Percentiles rank a stretch among this genome's conserved stretches.
These are phyloP conservation scores for Cladorhizidae sp. DNA, from an alignment of 37 sponge, comb jelly and placozoan genomes.

Conservation along the genomic window DNA sequence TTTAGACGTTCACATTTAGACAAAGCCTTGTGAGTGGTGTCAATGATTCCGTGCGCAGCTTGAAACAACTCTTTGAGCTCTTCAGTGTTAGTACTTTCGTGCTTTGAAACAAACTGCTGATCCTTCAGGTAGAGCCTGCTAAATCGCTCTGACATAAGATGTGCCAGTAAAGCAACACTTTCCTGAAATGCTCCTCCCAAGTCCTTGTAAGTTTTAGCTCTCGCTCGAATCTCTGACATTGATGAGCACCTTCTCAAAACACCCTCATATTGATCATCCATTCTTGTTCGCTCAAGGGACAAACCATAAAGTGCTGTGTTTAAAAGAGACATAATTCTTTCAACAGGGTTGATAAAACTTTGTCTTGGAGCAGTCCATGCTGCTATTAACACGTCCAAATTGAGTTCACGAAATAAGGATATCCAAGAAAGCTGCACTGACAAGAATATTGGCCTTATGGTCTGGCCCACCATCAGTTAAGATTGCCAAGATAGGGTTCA, in stretches of 20 bases:
- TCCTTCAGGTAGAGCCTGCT: neutral
- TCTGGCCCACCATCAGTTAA: constrained; percentile 3
- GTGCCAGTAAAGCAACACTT: neutral
- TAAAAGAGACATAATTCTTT: too few relatives aligned
- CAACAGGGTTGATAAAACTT: too few relatives aligned
- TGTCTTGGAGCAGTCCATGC: neutral
- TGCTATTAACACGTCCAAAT: neutral
- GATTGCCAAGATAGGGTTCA: neutral
- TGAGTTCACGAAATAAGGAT: neutral
- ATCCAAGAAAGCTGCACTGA: neutral
- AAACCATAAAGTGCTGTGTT: neutral
- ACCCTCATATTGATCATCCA: neutral
- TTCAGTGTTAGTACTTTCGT: neutral
- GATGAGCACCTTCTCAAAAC: neutral
- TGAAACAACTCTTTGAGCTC: neutral
- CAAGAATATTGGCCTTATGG: neutral
- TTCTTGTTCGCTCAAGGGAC: neutral
- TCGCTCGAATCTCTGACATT: neutral
- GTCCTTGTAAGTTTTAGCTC: neutral
- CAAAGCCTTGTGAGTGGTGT: neutral
- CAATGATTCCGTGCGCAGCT: neutral
- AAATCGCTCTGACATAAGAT: neutral
- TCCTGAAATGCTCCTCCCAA: neutral
- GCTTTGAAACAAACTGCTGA: neutral
- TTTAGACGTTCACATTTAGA: neutral